A percentile compares a stretch with the other conserved stretches of the same genome.
Conservation (phyloP, 2,797 vertebrate species). For the Falco concolor region DNA sequence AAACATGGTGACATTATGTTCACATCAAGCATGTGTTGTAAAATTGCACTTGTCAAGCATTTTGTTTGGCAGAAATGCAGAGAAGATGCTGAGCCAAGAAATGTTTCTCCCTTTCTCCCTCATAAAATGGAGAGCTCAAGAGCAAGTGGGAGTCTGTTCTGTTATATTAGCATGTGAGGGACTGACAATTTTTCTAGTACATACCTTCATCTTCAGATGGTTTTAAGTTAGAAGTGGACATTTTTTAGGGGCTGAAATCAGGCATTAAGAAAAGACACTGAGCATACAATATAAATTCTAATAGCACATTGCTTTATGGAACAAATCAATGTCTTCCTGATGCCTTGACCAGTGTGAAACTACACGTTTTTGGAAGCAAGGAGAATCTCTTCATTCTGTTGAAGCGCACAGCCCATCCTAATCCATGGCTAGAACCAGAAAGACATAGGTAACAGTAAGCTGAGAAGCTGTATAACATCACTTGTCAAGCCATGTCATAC, state of each 20-base stretch:
- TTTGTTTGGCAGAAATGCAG: slow-evolving; percentile 60
- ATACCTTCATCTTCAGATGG: not conserved
- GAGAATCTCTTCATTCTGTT: not conserved
- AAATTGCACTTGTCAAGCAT: slow-evolving; percentile 65
- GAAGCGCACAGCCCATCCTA: not conserved
- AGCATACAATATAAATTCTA: not conserved
- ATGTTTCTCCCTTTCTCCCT: slow-evolving; percentile 38
- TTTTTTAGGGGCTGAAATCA: not conserved
- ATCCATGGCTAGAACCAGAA: not conserved
- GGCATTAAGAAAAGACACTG: not conserved
- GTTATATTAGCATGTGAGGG: not conserved
- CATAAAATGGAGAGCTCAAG: slow-evolving; percentile 40
- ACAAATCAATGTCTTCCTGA: not conserved
- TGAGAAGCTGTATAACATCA: not conserved
- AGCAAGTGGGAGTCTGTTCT: slow-evolving; percentile 17
- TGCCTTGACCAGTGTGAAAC: not conserved
- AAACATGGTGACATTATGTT: slow-evolving; percentile 66
- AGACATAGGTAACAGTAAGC: not conserved
- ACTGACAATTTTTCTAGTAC: not conserved
- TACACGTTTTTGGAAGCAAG: not conserved
- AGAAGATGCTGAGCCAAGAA: slow-evolving; percentile 58
- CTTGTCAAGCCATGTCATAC: rapidly evolving
- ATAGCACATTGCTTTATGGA: not conserved
- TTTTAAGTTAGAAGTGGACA: slow-evolving; percentile 2
- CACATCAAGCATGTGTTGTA: slow-evolving; percentile 51